Evolutionary conservation across 1,140 invertebrate genomes (phyloP).

Genomic region (Formica exsecta): DNA sequence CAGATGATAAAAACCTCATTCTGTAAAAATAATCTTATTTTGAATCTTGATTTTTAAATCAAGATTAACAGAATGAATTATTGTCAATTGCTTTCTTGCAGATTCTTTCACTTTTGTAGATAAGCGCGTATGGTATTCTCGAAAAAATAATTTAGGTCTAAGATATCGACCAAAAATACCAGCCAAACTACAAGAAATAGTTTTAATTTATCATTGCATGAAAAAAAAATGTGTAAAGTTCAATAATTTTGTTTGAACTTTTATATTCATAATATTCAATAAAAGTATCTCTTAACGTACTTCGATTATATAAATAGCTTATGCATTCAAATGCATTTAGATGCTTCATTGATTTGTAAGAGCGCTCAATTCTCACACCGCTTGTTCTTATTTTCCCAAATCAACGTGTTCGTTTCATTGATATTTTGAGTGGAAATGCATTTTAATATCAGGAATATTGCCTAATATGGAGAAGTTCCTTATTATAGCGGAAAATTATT

Average conservation of each 20-base stretch:
- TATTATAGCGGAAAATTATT: neutral
- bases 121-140: constrained; percentile 23
- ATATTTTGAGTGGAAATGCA: constrained; percentile 1
- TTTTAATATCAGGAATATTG: constrained; percentile 15
- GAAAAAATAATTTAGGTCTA: constrained; percentile 9
- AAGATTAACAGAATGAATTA: constrained; percentile 32
- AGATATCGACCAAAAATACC: neutral
- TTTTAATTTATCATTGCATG: constrained; percentile 12
- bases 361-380: neutral
- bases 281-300: constrained; percentile 24
- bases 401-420: neutral
- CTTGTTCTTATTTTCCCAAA: neutral
- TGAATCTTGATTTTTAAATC: constrained; percentile 2
- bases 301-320: constrained; percentile 44
- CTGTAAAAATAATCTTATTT: neutral
- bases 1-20: neutral
- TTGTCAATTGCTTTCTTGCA: constrained; percentile 5
- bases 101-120: neutral
- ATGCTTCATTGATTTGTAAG: neutral
- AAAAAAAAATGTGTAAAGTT: constrained; percentile 29
- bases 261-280: constrained; percentile 44
- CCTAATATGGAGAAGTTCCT: constrained; percentile 1
- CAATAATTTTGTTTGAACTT: constrained; percentile 1
- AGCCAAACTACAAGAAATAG: neutral
- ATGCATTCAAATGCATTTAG: neutral